Evolutionary conservation across 1,140 invertebrate species (phyloP), one percentile per base, ranked within the genome.

Genomic region (Vanessa tameamea): DNA sequence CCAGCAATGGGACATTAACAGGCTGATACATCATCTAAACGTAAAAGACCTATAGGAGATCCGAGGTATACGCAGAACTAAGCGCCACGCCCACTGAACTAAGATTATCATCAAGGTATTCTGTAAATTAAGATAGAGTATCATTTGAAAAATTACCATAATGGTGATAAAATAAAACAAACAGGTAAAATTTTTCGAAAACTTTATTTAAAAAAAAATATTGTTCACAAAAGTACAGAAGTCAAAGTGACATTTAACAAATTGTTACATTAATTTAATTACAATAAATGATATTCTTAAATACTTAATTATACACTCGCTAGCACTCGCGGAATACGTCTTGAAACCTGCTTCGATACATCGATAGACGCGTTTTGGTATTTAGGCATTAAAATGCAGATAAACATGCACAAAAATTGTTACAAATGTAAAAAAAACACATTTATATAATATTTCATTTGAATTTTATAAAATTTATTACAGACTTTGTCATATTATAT

Each of bases 181-280:
- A 31, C 55, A 65, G 65, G 74, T 48, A 14, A 31, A 47, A 61
- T 75, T 81, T 85, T 86, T 86, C 78, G 75, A 88, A 84, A 87
- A 85, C 78, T 88, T 90, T 90, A 89, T 89, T 90, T 80, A 83
- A 87, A 87, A 87, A 43, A 68, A 82, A 81, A 87, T 82, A 83
- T 80, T 74, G 78, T 87, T 86, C 73, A 89, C 85, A 89, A 87
- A 82, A 80, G 31, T 84, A 84, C 76, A 85, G 66, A 57, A 80
- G 71, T 87, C 77, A 78, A 78, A 76, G 66, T 76, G 78, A 87
- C 82, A 78, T 72, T 75, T 82, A 82, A 86, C 77, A 84, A 81
- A 71, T 61, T 75, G 74, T 78, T 73, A 72, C 66, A 71, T 75
- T 80, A 73, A 76, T 68, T 71, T 76, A 76, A 37, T 59, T 69